Evolutionary conservation across 2,888 invertebrate genomes (phyloP).

Genomic region (Acrocyrtus sp.): DNA sequence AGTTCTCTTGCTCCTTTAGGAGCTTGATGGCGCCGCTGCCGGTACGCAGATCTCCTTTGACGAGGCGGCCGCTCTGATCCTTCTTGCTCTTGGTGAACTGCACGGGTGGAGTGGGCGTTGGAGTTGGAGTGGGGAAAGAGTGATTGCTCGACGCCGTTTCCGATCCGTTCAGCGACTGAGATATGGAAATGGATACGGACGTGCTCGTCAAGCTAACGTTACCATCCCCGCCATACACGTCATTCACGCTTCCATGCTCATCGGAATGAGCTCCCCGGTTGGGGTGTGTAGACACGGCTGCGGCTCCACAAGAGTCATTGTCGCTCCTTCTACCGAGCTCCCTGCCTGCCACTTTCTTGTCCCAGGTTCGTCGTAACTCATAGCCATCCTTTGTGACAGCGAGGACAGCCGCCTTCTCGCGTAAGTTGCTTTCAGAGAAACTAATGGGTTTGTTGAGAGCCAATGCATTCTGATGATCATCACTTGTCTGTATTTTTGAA

Average conservation of each 20-base stretch:
- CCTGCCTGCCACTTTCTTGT: slow-evolving; percentile 20
- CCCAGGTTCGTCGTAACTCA: slow-evolving; percentile 27
- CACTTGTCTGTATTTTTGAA: slow-evolving; percentile 33
- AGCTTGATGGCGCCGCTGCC: slow-evolving; percentile 52
- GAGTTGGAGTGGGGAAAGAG: slow-evolving; percentile 27
- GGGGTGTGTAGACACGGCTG: slow-evolving; percentile 18
- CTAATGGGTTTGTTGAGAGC: slow-evolving; percentile 53
- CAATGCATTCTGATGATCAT: slow-evolving; percentile 21
- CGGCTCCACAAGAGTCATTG: background rate
- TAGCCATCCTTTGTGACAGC: slow-evolving; percentile 39
- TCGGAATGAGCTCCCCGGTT: slow-evolving; percentile 26
- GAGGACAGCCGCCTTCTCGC: slow-evolving; percentile 41
- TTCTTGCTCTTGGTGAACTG: background rate
- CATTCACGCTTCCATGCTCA: slow-evolving; percentile 41
- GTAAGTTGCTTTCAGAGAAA: slow-evolving; percentile 55
- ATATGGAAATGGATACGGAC: slow-evolving; percentile 50
- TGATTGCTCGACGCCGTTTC: slow-evolving; percentile 33
- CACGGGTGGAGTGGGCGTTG: slow-evolving; percentile 33
- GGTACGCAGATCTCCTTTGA: slow-evolving; percentile 24
- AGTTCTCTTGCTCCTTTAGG: slow-evolving; percentile 59
- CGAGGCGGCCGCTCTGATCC: background rate
- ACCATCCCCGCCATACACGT: slow-evolving; percentile 43
- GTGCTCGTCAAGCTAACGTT: slow-evolving; percentile 47
- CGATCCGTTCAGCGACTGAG: slow-evolving; percentile 52
- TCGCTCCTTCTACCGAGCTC: background rate